These are phyloP conservation scores for Selenia dentaria DNA, from an alignment of 2,888 invertebrate genomes.

Conservation along the genomic window DNA sequence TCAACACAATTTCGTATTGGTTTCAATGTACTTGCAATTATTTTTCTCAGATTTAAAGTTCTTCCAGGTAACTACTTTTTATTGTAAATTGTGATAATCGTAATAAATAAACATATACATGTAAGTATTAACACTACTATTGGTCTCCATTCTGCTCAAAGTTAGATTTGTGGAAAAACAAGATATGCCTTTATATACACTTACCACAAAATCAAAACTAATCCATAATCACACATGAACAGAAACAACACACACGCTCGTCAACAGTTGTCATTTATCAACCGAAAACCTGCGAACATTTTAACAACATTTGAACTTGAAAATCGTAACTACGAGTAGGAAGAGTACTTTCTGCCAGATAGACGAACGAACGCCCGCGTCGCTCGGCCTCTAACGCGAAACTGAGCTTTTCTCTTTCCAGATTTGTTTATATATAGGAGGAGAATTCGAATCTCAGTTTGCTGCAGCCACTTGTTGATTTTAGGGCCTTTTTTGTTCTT, in stretches of 20 bases:
- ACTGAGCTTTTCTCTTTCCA: not conserved
- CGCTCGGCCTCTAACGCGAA: not conserved
- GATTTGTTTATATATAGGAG: not conserved
- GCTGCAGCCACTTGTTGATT: constrained; percentile 1
- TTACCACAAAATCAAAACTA: not conserved
- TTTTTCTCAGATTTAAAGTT: too few relatives aligned
- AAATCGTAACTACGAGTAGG: too few relatives aligned
- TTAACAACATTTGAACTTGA: not conserved
- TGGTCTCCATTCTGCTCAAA: too few relatives aligned
- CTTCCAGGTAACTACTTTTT: too few relatives aligned
- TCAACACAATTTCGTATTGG: too few relatives aligned
- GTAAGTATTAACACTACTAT: too few relatives aligned
- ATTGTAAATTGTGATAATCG: too few relatives aligned
- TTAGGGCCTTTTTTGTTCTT: too few relatives aligned
- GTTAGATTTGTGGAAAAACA: too few relatives aligned
- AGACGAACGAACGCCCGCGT: not conserved
- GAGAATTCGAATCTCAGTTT: not conserved
- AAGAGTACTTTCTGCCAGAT: not conserved
- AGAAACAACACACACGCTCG: not conserved
- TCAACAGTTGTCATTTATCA: not conserved
- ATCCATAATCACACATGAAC: not conserved
- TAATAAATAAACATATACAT: too few relatives aligned
- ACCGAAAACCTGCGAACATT: not conserved
- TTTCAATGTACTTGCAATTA: too few relatives aligned
- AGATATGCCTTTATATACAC: too few relatives aligned